Evolutionary conservation across 2,888 invertebrate genomes (phyloP), one percentile per base, ranked within the genome.

Genomic region (Drosophila mulleri): DNA sequence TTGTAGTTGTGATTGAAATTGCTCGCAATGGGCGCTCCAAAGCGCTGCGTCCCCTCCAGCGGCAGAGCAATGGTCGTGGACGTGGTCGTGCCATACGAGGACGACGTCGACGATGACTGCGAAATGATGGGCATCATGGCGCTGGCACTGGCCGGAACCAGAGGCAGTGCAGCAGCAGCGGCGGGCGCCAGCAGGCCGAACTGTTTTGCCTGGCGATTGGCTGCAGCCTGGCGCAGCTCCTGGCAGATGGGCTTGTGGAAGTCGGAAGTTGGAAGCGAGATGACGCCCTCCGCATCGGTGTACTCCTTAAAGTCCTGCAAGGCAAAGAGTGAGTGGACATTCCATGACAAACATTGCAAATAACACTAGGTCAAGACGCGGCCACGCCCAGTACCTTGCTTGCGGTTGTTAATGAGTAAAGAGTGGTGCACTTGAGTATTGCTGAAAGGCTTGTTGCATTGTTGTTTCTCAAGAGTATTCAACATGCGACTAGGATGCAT

Each of bases 231-330:
- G 81, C 95, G 95, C 94, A 97, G 95, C 93, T 97, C 97, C 85
- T 96, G 94, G 92, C 96, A 97, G 82, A 97, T 95, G 50, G 97
- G 96, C 91, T 96, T 96, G 79, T 96, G 95, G 93, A 97, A 95
- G 93, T 97, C 97, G 88, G 96, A 97, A 74, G 97, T 97, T 71
- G 96, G 94, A 93, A 97, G 94, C 76, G 97, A 96, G 96, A 97
- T 97, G 90, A 97, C 94, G 92, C 96, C 96, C 94, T 97, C 97
- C 70, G 97, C 97, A 93, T 97, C 97, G 92, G 97, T 96, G 94
- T 96, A 97, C 93, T 97, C 97, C 94, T 97, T 97, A 94, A 96
- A 97, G 91, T 96, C 96, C 97, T 98, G 94, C 59, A 90, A 88
- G 29, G 56, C 56, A 69, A 16, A 62, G 29, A 60, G 39, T 48